phyloP scores from a whole-genome alignment of 2,113 vertebrate genomes.

The Sorex araneus region DNA sequence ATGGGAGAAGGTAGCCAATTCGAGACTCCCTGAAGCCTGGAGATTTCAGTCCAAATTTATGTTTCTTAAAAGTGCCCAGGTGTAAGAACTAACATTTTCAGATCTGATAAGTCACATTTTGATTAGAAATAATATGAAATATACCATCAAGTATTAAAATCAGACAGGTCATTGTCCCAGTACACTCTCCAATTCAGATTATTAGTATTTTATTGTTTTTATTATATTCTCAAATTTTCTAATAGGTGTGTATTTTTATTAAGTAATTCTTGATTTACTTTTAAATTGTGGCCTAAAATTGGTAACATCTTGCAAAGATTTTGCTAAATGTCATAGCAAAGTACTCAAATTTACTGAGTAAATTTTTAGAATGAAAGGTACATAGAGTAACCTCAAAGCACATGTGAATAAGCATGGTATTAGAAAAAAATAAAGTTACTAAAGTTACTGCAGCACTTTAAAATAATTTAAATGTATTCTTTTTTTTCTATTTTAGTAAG shows the following conservation, averaged over 20 bases:
- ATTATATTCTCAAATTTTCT: neutral
- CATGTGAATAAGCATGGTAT: conserved; percentile 13
- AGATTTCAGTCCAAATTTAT: no score
- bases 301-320: neutral
- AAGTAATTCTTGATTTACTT: neutral
- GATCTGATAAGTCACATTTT: conserved; percentile 15
- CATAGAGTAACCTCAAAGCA: neutral
- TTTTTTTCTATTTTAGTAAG: conserved; percentile 33
- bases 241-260: conserved; percentile 7
- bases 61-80: neutral
- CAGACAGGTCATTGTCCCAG: neutral
- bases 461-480: neutral
- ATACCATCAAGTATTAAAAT: neutral
- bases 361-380: conserved; percentile 24
- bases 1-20: no score
- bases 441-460: neutral
- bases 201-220: neutral
- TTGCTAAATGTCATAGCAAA: neutral
- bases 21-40: no score
- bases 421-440: neutral
- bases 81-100: neutral
- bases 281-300: neutral
- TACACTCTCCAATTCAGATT: neutral
- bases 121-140: neutral
- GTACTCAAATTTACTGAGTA: neutral